These are phyloP conservation scores for Oplegnathus fasciatus DNA, from an alignment of 2,113 vertebrate genomes.

Conservation along the genomic window DNA sequence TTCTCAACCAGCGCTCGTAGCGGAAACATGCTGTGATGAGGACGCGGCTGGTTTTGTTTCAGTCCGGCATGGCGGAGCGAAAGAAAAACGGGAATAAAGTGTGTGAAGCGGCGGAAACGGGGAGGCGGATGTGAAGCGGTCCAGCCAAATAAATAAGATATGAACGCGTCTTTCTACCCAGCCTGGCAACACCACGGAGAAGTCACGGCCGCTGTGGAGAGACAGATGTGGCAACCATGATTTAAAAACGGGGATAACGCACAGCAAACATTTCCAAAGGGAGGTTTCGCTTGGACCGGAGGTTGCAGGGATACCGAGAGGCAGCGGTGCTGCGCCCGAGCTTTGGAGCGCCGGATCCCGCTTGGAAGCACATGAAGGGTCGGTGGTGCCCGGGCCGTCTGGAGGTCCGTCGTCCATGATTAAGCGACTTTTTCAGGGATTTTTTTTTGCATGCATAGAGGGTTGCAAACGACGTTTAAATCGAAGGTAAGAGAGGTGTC, in stretches of 20 bases:
- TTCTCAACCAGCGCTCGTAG: background rate
- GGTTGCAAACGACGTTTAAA: background rate
- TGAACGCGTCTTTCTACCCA: conserved; percentile 54
- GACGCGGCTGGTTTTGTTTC: accelerated
- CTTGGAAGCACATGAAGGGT: conserved; percentile 45
- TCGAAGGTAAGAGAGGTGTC: conserved; percentile 52
- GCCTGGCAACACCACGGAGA: conserved; percentile 24
- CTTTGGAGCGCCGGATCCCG: conserved; percentile 41
- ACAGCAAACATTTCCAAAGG: background rate
- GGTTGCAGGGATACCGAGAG: conserved; percentile 29
- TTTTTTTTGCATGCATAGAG: background rate
- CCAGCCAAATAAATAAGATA: conserved; percentile 75
- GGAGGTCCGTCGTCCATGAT: conserved; percentile 54
- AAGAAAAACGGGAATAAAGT: conserved; percentile 6
- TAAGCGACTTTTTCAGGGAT: conserved; percentile 4
- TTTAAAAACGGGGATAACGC: background rate
- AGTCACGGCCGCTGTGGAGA: background rate
- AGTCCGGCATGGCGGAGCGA: background rate
- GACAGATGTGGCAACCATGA: background rate
- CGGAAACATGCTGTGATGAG: background rate
- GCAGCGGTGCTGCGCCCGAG: conserved; percentile 31
- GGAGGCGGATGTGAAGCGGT: conserved; percentile 54
- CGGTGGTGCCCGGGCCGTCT: conserved; percentile 53
- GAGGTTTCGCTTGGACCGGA: background rate
- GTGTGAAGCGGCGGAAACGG: conserved; percentile 46